phyloP scores from a whole-genome alignment of 2,888 invertebrate genomes.

The Meliscaeva auricollis region DNA sequence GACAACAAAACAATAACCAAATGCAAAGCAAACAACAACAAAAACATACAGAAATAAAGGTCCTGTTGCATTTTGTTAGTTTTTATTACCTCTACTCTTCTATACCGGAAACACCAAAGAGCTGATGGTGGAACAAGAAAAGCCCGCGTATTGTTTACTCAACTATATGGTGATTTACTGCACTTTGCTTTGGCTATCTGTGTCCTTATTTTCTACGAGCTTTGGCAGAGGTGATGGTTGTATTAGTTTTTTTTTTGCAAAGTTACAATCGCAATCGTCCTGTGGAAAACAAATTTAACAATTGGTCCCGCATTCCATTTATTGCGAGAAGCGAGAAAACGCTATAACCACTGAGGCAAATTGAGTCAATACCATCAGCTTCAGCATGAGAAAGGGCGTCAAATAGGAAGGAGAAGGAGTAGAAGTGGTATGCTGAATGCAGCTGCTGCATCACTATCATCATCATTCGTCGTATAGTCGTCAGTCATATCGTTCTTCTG shows the following conservation, averaged over 20 bases:
- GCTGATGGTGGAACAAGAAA: not conserved
- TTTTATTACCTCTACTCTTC: not conserved
- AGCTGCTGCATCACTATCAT: too few species aligned
- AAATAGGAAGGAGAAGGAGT: not conserved
- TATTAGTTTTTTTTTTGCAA: conserved; percentile 16
- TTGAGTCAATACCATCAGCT: conserved; percentile 44
- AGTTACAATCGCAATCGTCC: conserved; percentile 49
- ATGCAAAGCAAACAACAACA: too few species aligned
- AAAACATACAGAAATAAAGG: conserved; percentile 6
- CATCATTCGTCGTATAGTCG: too few species aligned
- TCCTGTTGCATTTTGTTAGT: conserved; percentile 30
- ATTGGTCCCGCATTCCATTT: conserved; percentile 55
- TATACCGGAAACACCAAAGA: conserved; percentile 3
- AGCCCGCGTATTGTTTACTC: conserved; percentile 23
- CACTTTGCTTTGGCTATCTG: not conserved
- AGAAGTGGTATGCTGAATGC: too few species aligned
- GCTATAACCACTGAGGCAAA: conserved; percentile 23
- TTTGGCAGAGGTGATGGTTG: not conserved
- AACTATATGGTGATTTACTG: conserved; percentile 27
- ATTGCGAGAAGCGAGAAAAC: not conserved
- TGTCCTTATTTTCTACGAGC: not conserved
- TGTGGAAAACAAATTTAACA: conserved; percentile 60
- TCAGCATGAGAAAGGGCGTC: not conserved
- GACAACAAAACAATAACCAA: too few species aligned
- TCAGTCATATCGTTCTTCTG: conserved; percentile 16